Evolutionary conservation across 1,140 invertebrate species (phyloP), one percentile per base, ranked within the genome.

Genomic region (Bombyx mandarina): DNA sequence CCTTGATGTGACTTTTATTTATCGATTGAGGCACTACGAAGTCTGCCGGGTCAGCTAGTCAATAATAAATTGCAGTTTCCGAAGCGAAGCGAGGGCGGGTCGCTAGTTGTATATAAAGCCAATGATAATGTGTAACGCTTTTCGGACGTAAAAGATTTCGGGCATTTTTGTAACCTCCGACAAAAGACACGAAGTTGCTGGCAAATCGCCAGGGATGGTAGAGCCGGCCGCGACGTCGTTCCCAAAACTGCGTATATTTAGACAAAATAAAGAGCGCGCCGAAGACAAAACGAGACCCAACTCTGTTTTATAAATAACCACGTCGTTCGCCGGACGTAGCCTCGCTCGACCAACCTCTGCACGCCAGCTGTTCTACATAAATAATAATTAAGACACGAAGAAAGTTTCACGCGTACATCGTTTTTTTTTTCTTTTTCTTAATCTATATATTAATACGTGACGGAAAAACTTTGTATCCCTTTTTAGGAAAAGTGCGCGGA

Each of bases 211-310:
- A 86, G 66, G 60, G 55, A 53, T 63, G 71, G 66, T 82, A 69
- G 70, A 75, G 72, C 71, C 73, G 75, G 73, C 82, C 64, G 65
- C 73, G 78, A 69, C 76, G 75, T 80, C 76, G 83, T 82, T 85
- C 80, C 83, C 83, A 83, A 86, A 86, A 85, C 80, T 83, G 80
- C 80, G 82, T 86, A 86, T 86, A 86, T 86, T 86, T 86, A 85
- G 82, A 86, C 82, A 85, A 86, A 86, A 86, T 86, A 85, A 86
- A 86, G 83, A 86, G 82, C 73, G 76, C 73, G 73, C 78, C 75
- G 79, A 85, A 83, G 82, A 86, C 83, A 86, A 85, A 86, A 85
- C 80, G 83, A 84, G 83, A 86, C 79, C 76, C 81, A 77, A 84
- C 72, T 83, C 83, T 81, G 83, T 82, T 86, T 84, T 86, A 86